Evolutionary conservation across 2,888 invertebrate genomes (phyloP), one percentile per base, ranked within the genome.

Genomic region (Tenthredo scrophulariae): DNA sequence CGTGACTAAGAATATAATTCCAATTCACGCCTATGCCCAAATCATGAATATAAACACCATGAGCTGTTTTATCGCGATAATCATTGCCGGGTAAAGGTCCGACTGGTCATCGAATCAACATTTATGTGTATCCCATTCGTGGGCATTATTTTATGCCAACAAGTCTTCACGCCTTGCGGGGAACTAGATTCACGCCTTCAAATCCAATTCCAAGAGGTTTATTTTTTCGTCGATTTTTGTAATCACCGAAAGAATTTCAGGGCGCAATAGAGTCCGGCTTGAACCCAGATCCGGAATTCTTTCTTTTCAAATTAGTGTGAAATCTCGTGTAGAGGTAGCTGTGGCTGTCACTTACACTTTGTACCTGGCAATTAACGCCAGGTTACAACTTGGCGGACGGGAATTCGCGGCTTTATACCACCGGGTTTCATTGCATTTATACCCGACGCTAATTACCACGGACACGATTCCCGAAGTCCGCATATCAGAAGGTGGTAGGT

Each of bases 341-440:
- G 18, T 3, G 33, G 67, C 67, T 33, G 67, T 67, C 67, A 67
- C 67, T 67, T 67, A 33, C 67, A 67, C 67, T 67, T 67, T 67
- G 67, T 67, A 67, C 13, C 67, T 33, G 33, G 67, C 67, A 67
- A 67, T 67, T 67, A 67, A 67, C 67, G 29, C 67, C 15, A 18
- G 33, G 67, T 33, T 67, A 67, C 29, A 67, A 67, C 67, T 67
- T 67, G 18, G 33, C 67, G 67, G 13, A 33, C 29, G 22, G 67
- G 67, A 67, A 67, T 67, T 67, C 67, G 67, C 67, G 15, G 67
- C 67, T 67, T 67, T 67, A 67, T 33, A 67, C 33, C 18, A 33
- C 67, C 67, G 33, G 18, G 67, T 67, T 33, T 67, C 67, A 33
- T 67, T 67, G 5, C 67, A 33, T 67, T 67, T 67, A 67, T 6